Conservation (phyloP, 2,888 invertebrate species). For the Philereme vetulata region DNA sequence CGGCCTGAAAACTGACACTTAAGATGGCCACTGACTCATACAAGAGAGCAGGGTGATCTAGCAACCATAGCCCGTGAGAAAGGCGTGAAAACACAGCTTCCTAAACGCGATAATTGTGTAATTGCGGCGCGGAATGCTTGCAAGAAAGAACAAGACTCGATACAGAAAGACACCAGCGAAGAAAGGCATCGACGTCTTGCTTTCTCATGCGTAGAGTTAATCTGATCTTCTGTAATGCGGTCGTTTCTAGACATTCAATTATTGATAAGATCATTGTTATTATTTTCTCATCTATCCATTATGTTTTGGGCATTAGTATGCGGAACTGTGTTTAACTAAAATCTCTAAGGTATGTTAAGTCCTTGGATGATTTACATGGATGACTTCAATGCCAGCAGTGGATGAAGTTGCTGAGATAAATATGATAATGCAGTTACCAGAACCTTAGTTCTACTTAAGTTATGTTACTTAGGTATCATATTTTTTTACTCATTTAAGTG, state of each 20-base stretch:
- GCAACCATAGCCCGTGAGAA: conserved; percentile 14
- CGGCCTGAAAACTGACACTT: no score
- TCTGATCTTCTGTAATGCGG: conserved; percentile 9
- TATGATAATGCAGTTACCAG: no score
- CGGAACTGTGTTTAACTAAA: no score
- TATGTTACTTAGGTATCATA: no score
- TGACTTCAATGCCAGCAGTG: no score
- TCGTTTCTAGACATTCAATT: conserved; percentile 9
- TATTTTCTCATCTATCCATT: conserved; percentile 1
- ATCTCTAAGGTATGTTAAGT: no score
- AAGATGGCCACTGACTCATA: no score
- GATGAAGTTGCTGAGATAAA: no score
- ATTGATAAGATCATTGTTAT: background rate
- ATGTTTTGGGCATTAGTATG: background rate
- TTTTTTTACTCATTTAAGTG: no score
- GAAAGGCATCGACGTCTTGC: conserved; percentile 8
- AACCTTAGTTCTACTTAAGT: no score
- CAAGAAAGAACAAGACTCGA: conserved; percentile 9
- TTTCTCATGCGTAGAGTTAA: conserved; percentile 17
- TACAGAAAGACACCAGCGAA: conserved; percentile 2
- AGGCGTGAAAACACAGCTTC: conserved; percentile 24
- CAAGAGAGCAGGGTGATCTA: background rate
- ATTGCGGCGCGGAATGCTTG: conserved; percentile 22
- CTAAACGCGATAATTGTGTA: conserved; percentile 23
- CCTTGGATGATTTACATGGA: no score